phyloP scores from a whole-genome alignment of 1,140 invertebrate genomes.

The Paralvinella palmiformis region DNA sequence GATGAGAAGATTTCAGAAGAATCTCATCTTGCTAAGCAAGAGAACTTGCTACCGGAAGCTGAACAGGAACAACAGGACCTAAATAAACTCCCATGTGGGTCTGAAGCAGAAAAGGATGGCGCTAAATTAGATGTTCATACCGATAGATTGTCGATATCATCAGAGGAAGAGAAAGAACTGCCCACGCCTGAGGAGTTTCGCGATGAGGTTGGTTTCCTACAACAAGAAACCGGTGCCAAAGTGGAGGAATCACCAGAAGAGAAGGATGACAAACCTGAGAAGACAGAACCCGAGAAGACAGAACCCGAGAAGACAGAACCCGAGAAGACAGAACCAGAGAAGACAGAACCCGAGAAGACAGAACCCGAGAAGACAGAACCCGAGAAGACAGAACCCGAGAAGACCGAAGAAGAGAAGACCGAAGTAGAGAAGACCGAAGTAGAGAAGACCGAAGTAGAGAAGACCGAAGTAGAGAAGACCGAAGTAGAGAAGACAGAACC shows the following conservation, averaged over 20 bases:
- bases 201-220: conserved; percentile 11
- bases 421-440: too few relatives aligned
- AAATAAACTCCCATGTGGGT: too few relatives aligned
- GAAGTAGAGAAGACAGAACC: too few relatives aligned
- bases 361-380: too few relatives aligned
- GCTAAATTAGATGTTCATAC: neutral
- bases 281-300: neutral
- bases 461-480: too few relatives aligned
- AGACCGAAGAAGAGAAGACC: too few relatives aligned
- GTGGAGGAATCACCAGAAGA: conserved; percentile 20
- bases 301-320: conserved; percentile 15
- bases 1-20: too few relatives aligned
- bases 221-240: conserved; percentile 19
- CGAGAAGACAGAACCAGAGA: conserved; percentile 16
- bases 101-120: too few relatives aligned
- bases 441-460: too few relatives aligned
- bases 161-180: neutral
- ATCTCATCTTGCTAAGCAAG: too few relatives aligned
- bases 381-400: too few relatives aligned
- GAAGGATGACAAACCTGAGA: conserved; percentile 13
- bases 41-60: too few relatives aligned
- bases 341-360: conserved; percentile 36
- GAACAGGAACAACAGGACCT: conserved; percentile 17
- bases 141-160: neutral
- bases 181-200: neutral